These are phyloP conservation scores for Nannospalax galili DNA, from an alignment of 2,113 vertebrate genomes.

Conservation along the genomic window DNA sequence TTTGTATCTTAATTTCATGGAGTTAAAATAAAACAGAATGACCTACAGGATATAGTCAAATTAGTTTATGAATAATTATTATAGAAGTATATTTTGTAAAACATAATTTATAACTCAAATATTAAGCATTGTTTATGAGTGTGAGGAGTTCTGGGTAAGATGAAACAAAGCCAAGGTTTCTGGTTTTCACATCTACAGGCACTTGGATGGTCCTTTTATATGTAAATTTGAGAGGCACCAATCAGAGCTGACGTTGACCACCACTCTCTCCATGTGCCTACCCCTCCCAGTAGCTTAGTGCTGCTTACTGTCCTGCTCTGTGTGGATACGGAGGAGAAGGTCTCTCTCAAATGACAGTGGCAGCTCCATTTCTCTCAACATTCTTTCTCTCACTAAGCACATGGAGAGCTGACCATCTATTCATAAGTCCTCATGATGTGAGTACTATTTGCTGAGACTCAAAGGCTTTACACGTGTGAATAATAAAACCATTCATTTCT, in stretches of 20 bases:
- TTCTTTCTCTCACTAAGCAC: neutral
- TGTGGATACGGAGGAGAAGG: neutral
- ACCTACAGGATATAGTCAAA: neutral
- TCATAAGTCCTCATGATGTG: slow-evolving; percentile 1
- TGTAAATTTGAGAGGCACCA: neutral
- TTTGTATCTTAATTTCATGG: neutral
- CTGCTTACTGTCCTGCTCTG: neutral
- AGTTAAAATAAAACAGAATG: neutral
- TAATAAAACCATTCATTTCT: slow-evolving; percentile 14
- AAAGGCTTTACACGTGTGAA: slow-evolving; percentile 24
- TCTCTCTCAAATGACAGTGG: neutral
- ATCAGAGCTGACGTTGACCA: neutral
- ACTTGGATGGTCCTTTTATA: too few relatives aligned
- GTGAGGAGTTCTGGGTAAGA: neutral
- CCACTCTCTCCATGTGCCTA: neutral
- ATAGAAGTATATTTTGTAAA: neutral
- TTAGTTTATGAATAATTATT: neutral
- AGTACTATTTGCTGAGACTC: slow-evolving; percentile 27
- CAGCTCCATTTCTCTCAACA: neutral
- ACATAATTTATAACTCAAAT: neutral
- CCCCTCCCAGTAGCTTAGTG: neutral
- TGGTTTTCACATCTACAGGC: neutral
- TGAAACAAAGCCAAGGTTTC: neutral
- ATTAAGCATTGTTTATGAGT: neutral
- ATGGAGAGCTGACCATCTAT: neutral